Evolutionary conservation across 2,888 invertebrate species (phyloP), one percentile per base, ranked within the genome.

Genomic region (Drosophila neutralis): DNA sequence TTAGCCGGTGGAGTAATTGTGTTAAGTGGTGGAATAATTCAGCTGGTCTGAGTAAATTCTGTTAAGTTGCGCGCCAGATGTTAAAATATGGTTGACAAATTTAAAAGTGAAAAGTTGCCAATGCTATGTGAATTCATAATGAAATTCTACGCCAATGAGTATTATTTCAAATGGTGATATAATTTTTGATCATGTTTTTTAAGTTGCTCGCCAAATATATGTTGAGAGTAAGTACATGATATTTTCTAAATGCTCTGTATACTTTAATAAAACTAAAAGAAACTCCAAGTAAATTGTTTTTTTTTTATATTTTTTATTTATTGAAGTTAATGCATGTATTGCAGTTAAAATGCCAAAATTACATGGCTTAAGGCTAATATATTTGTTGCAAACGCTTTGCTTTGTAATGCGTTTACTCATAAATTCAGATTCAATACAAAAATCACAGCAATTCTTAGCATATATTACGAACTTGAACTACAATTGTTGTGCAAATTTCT

Each of bases 391-490:
- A 61, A 77, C 78, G 54, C 67, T n/a, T 74, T 60, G 33, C 11
- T 63, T 68, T 64, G 21, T 31, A n/a, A 48, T 62, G 60, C 61
- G 73, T 58, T 69, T 68, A 57, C 69, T 29, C 56, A 78, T 80
- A 76, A 80, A 76, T 80, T 80, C 79, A 58, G 67, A 63, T 76
- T 80, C 71, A 73, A 83, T 78, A 76, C 73, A 78, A 82, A 83
- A 80, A 82, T 82, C 83, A 82, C 83, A 82, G 83, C 72, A 83
- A 83, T 78, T 83, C 73, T 83, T 83, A 83, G 77, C 71, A 68
- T 80, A 73, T 48, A 54, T 66, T 57, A 71, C 49, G 35, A 71
- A 58, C 56, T 42, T 51, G 53, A 76, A 69, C 73, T 71, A 82
- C 80, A 80, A 78, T 78, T 74, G 61, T 68, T 60, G 66, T 69